Conservation (phyloP, 1,140 invertebrate species). For the Nasonia vitripennis region DNA sequence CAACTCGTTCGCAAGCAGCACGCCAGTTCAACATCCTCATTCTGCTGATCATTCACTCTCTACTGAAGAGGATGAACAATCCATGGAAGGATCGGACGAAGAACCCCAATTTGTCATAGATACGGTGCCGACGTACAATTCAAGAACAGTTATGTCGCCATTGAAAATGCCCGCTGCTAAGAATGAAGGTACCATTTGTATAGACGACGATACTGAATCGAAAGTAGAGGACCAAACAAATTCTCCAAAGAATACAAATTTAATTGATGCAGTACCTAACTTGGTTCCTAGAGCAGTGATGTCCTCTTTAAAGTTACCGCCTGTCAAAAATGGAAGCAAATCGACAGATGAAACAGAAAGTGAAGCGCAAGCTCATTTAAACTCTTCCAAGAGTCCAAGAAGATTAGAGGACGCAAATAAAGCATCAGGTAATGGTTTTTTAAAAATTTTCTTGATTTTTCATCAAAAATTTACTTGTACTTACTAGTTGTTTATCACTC, state of each 20-base stretch:
- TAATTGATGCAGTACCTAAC: not conserved
- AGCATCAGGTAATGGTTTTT: constrained; percentile 10
- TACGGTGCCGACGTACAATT: constrained; percentile 1
- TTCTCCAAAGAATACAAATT: constrained; percentile 32
- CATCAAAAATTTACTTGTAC: constrained; percentile 20
- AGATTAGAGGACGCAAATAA: constrained; percentile 9
- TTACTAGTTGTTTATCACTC: not conserved
- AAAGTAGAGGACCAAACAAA: constrained; percentile 9
- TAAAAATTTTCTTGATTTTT: constrained; percentile 20
- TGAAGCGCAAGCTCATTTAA: constrained; percentile 9
- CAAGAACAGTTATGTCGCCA: constrained; percentile 46
- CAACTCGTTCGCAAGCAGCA: constrained; percentile 58
- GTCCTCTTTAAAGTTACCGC: not conserved
- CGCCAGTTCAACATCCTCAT: constrained; percentile 42
- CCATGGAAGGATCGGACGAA: not conserved
- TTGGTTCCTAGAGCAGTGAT: not conserved
- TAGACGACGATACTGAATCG: constrained; percentile 36
- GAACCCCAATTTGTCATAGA: constrained; percentile 33
- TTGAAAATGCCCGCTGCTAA: constrained; percentile 56
- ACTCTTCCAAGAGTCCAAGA: constrained; percentile 15
- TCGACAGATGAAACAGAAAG: not conserved
- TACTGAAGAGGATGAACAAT: constrained; percentile 40
- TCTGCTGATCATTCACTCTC: constrained; percentile 47
- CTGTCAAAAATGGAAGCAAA: too few species aligned
- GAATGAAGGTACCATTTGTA: constrained; percentile 30